Evolutionary conservation across 2,797 vertebrate species (phyloP), one percentile per base, ranked within the genome.

Genomic region (Pseudochirops corinnae): DNA sequence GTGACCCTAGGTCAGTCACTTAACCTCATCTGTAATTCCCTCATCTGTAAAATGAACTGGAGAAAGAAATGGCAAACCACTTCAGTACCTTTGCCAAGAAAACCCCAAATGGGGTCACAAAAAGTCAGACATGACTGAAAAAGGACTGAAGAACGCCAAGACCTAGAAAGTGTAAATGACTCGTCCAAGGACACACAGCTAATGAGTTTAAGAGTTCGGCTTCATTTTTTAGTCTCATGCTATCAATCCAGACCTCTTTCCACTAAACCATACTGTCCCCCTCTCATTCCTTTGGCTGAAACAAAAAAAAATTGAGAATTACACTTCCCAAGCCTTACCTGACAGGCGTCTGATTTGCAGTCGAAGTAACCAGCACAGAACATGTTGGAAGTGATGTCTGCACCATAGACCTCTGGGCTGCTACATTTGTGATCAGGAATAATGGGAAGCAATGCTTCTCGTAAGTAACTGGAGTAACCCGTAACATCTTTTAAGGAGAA

Each of bases 381-480:
- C 99, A 99, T 99, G 98, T 99, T 99, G 60, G 98, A 94, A 5
- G 98, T 99, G 94, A 99, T 97, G 50, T 99, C 99, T 1, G 97
- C 98, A 28, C 99, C 99, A 0, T 99, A 99, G 58, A 99, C 98
- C 3, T 99, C 99, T 0, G 99, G 99, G 93, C 99, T 99, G 94
- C 98, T 99, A 94, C 99, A 99, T 56, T 96, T 95, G 29, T 98
- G 98, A 0, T 99, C 98, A 0, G 99, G 93, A 55, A 99, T 98
- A 24, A 99, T 98, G 31, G 99, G 99, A 58, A 99, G 98, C 1
- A 98, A 93, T 0, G 98, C 99, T 98, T 99, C 99, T 98, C 99
- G 99, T 94, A 99, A 98, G 67, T 97, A 98, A 7, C 94, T 56
- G 1, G 99, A 98, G 96, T 99, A 99, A 0, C 97, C 95, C 0